These are phyloP conservation scores for Platichthys flesus DNA, from an alignment of 2,113 vertebrate species.

Conservation along the genomic window DNA sequence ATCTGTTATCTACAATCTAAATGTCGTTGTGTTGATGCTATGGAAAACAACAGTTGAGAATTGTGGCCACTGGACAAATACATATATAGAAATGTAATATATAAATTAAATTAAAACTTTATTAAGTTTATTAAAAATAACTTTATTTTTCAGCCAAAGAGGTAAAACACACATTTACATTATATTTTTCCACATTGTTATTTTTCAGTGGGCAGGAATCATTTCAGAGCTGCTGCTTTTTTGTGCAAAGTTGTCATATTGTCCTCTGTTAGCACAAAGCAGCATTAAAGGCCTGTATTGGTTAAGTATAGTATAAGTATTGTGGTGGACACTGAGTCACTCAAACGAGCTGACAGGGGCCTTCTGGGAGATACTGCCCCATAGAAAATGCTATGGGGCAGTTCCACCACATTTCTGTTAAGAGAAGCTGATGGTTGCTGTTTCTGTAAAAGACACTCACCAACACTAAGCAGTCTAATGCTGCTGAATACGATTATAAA, in stretches of 20 bases:
- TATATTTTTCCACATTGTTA: no score
- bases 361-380: conserved; percentile 65
- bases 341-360: conserved; percentile 68
- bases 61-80: no score
- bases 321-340: conserved; percentile 50
- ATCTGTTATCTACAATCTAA: no score
- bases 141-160: no score
- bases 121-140: no score
- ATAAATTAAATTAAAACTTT: no score
- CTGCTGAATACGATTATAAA: conserved; percentile 70
- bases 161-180: no score
- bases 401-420: conserved; percentile 55
- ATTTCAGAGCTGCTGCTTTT: neutral
- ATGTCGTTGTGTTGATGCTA: no score
- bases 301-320: neutral
- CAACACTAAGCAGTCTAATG: conserved; percentile 55
- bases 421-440: conserved; percentile 64
- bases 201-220: no score
- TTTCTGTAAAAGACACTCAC: conserved; percentile 62
- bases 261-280: conserved; percentile 23
- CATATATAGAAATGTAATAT: no score
- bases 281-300: conserved; percentile 23
- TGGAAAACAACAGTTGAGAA: no score
- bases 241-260: conserved; percentile 9
- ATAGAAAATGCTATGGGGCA: conserved; percentile 45